phyloP scores from a whole-genome alignment of 1,140 invertebrate genomes.

The Eriocheir sinensis region DNA sequence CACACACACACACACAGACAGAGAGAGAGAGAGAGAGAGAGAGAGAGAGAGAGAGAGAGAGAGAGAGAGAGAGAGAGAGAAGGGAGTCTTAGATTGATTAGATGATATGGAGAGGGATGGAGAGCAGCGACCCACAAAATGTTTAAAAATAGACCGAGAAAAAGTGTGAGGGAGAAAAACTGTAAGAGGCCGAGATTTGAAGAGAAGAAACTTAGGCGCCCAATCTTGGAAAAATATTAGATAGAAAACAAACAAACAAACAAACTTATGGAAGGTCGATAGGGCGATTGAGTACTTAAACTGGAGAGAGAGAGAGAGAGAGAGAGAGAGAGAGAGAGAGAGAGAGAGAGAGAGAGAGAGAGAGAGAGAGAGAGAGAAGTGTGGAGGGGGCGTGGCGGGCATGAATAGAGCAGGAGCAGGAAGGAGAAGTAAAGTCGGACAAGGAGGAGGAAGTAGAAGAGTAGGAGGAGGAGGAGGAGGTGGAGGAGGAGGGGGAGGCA shows the following conservation, averaged over 20 bases:
- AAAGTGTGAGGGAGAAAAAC: no score
- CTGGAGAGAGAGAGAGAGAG: conserved; percentile 59
- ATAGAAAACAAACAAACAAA: no score
- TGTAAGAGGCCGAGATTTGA: no score
- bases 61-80: not conserved
- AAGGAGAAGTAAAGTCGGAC: not conserved
- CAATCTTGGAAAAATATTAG: no score
- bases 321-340: conserved; percentile 61
- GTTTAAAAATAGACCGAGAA: no score
- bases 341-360: conserved; percentile 55
- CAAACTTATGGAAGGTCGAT: no score
- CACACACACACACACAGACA: not conserved
- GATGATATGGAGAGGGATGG: not conserved
- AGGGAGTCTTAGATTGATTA: no score
- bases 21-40: not conserved
- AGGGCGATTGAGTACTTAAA: no score
- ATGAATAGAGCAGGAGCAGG: conserved; percentile 40
- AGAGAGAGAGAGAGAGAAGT: conserved; percentile 33
- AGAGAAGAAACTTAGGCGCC: no score
- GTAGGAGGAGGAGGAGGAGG: not conserved
- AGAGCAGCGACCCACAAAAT: not conserved
- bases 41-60: not conserved
- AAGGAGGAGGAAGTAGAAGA: not conserved
- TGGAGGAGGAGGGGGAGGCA: not conserved
- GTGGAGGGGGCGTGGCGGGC: conserved; percentile 36